Evolutionary conservation across 2,113 vertebrate species (phyloP), one percentile per base, ranked within the genome.

Genomic region (Crotalus viridis): DNA sequence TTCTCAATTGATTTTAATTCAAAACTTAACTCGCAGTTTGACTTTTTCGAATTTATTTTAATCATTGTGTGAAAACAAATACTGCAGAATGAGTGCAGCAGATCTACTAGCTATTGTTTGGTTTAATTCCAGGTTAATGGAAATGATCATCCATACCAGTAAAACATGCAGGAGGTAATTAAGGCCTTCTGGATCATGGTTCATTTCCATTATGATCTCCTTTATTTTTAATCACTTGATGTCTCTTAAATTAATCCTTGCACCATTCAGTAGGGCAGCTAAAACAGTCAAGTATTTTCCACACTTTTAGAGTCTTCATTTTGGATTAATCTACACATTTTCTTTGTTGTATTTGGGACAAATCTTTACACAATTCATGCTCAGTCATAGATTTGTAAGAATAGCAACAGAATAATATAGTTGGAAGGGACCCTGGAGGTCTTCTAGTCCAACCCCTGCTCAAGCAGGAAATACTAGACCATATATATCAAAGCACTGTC

Each of bases 131-230:
- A 46, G 22, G 57, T 89, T 81, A 90, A 81, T 81, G 61, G 33
- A 81, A 90, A 54, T 24, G 64, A 81, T 54, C 12, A 74, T 91
- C 15, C 28, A 17, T 90, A 69, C n/a, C 24, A 12, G 9, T 39
- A 55, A 85, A 85, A 91, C 4, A 85, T 91, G 61, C 64, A 91
- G n/a, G 52, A 91, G n/a, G 52, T 90, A 90, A 24, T 52, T 54
- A 33, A 22, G 19, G 28, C 28, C 8, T 39, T 46, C 21, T 89
- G 22, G 54, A 24, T 87, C n/a, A 22, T 90, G n/a, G 54, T 90
- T 24, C 43, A 85, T 85, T 55, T 91, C n/a, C 22, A 26, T 52
- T 85, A 15, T 85, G n/a, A 52, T 4, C 48, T 8, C 33, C 4
- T 74, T 61, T 54, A 90, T 48, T 86, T 86, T 85, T 26, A 24